Evolutionary conservation across 1,140 invertebrate species (phyloP), one percentile per base, ranked within the genome.

Genomic region (Heliconius hewitsoni): DNA sequence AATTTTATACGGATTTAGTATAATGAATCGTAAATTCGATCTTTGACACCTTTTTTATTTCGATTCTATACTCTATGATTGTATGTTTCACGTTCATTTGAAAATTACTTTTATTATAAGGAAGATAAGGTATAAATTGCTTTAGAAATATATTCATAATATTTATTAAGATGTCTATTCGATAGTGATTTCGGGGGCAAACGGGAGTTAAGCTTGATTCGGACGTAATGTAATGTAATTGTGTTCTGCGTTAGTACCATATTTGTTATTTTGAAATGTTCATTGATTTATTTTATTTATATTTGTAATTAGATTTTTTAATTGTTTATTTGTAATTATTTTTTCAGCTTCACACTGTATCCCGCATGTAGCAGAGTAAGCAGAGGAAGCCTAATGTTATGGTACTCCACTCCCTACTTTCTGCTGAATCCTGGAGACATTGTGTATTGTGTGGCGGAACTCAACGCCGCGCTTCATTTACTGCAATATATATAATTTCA

Each of bases 21-120:
- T 94, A 94, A 94, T 93, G 93, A 94, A 92, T 94, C 90, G 92
- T 94, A 94, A 94, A 94, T 94, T 93, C 91, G 92, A 94, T 93
- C 93, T 94, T 94, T 94, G 91, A 93, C 93, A 94, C 93, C 93
- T 94, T 92, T 94, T 93, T 92, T 90, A 93, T 93, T 93, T 92
- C 87, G 88, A 90, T 89, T 90, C 87, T 86, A 87, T 89, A 83
- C 84, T 89, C 88, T 89, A 88, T 89, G 85, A 92, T 87, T 91
- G 89, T 90, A 81, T 83, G 74, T 8, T 70, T 13, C 11, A 4
- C 2, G 23, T 66, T 30, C 11, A 78, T 70, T 34, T 30, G 73
- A 79, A 75, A 76, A 71, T 37, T 75, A 72, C 77, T 42, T 76
- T 78, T 87, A 78, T 70, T 57, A 0, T 6, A 42, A 19, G 57